Evolutionary conservation across 2,888 invertebrate species (phyloP), one percentile per base, ranked within the genome.

Genomic region (Drosophila lutescens): DNA sequence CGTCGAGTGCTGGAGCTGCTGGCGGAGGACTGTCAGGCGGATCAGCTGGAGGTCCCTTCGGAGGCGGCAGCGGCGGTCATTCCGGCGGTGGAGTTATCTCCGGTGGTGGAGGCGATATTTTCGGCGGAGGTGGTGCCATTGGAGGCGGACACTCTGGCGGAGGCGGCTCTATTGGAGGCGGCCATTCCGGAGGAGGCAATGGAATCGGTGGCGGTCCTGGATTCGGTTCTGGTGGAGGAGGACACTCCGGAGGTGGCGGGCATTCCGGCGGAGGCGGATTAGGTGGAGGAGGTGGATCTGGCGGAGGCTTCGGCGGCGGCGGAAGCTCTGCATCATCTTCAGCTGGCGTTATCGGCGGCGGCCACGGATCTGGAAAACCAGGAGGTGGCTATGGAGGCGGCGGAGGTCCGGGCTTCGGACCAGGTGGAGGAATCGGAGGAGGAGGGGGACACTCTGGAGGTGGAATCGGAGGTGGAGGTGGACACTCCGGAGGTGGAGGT

Each of bases 301-400:
- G 43, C 20, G 62, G 60, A 36, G 58, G 54, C 46, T 40, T 65
- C 9, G 67, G 72, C 12, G 56, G 53, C 10, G 63, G 54, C n/a
- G 65, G 69, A 17, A 61, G 69, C 26, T 56, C 68, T n/a, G 61
- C 72, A 9, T 58, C 54, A 15, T 62, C 72, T 3, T 50, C 57
- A 7, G 62, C 47, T 36, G 66, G 67, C 15, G 46, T 26, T 4
- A 32, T 58, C 12, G 69, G 69, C 5, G 75, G 72, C 6, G 63
- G 71, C 10, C 56, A 26, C 7, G 60, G 56, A 47, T 40, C 23
- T 34, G 56, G 63, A 5, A 32, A 15, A 9, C 40, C 44, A 8
- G 51, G 63, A 12, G 54, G 54, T 10, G 51, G 60, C n/a, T 54
- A 43, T 8, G 68, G 47, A 15, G 30, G 32, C 1, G 47, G 32